Base-by-base conservation (phyloP, 92 coral and sea anemone species). In the Hydrozoanthus gracilis region DNA sequence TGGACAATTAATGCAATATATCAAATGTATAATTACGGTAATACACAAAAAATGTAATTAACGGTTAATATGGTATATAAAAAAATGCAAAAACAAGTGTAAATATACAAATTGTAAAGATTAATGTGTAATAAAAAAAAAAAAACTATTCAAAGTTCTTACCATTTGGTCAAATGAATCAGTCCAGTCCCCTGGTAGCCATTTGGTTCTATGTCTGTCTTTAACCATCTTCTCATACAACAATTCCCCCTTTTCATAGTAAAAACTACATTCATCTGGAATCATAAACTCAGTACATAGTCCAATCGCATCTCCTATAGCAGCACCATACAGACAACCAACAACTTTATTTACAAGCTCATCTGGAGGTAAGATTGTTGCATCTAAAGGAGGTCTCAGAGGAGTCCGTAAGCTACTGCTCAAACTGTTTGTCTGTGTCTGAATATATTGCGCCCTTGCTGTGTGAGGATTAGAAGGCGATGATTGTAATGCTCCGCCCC, bases 301-400 rank as follows among this genome's bases (percentile, higher is more conserved):
- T 71, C 99, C 99, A 75, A 96, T 75, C 75, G 98, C 96, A 88
- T 93, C 98, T 2, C 94, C 98, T 9, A 96, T 85, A n/a, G 99
- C 99, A 47, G 99, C 98, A 51, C 99, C 99, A 90, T 96, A 96
- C 58, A 96, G 61, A 75, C 99, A 95, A 17, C 99, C 99, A 77
- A 96, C 93, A 65, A 96, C 92, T 89, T 86, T 96, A 83, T 96
- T 95, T 15, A 93, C 94, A 54, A 96, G 91, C 55, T 95, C 99
- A 91, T 96, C 99, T 7, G 99, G 98, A 5, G 98, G 98, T n/a
- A 96, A 85, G 35, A 82, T 74, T 51, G 98, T 91, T 4, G 93
- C 99, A 89, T 88, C 88, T 46, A 92, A 61, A 27, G 99, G 98
- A 44, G 99, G 98, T 69, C 95, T 88, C 49, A 96, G 89, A 0